Base-by-base conservation (phyloP, 2,888 invertebrate genomes). In the Apotomis betuletana region DNA sequence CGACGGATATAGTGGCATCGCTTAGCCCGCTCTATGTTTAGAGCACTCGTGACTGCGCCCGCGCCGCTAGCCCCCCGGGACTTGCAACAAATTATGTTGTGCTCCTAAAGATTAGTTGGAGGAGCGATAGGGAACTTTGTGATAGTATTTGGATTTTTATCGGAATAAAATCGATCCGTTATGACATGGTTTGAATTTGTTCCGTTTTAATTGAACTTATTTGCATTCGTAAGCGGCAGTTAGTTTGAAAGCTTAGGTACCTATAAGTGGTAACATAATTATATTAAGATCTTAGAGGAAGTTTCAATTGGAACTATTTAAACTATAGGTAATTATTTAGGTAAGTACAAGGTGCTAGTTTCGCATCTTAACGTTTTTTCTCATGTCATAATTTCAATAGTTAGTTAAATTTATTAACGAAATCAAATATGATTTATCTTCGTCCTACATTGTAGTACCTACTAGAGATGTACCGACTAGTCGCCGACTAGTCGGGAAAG, bases 1-100 rank as follows among this genome's bases (percentile, higher is more conserved):
- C 84, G 86, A 86, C 89, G 89, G 89, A 90, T 91, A 91, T 91
- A 90, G 91, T 90, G 88, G 89, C 90, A 88, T 89, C 89, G 88
- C 89, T 91, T 90, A 81, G 87, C 84, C 87, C 86, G 85, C 84
- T 87, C 88, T 91, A 87, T 90, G 90, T 90, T 91, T 89, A 91
- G 89, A 86, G 81, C 83, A 82, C 81, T 89, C 92, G 91, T 91
- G 92, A 91, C 90, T 82, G 81, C 81, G 79, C 81, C 79, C 81
- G 80, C 79, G 82, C 86, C 86, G 89, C 86, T 87, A 85, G 86
- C 79, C 87, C 88, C 87, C 76, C 83, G 74, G 87, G 88, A 85
- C 85, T 81, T 77, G 77, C 74, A 83, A 86, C 90, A 90, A 72
- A 92, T 91, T 91, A 91, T 88, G 88, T 86, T 89, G 87, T 84